These are phyloP conservation scores for Folsomia candida DNA, from an alignment of 2,888 invertebrate genomes.

Conservation along the genomic window DNA sequence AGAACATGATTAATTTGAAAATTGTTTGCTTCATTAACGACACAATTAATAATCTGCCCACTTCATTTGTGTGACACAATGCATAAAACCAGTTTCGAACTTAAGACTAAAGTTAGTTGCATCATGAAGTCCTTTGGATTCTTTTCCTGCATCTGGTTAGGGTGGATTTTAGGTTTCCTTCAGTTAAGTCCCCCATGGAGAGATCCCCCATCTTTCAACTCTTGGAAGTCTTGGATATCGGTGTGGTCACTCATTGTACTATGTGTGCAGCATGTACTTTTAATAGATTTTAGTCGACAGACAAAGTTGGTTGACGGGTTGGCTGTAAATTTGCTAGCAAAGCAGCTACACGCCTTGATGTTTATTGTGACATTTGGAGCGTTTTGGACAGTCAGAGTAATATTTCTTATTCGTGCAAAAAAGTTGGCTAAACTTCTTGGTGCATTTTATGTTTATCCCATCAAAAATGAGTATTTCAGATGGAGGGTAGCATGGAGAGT, in stretches of 20 bases:
- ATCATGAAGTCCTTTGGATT: background rate
- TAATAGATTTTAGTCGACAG: conserved; percentile 18
- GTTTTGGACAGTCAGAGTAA: conserved; percentile 23
- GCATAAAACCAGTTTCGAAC: too few species aligned
- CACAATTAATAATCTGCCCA: too few species aligned
- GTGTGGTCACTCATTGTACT: conserved; percentile 12
- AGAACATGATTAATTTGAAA: too few species aligned
- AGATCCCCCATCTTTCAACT: conserved; percentile 27
- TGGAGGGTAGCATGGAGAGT: conserved; percentile 16
- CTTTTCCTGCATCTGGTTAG: conserved; percentile 3
- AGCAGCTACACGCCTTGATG: conserved; percentile 8
- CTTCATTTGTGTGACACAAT: too few species aligned
- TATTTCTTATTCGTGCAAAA: conserved; percentile 25
- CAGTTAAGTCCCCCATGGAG: conserved; percentile 26
- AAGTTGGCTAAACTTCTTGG: conserved; percentile 18
- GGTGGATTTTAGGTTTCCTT: conserved; percentile 22
- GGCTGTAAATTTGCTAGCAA: conserved; percentile 8
- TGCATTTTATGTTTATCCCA: conserved; percentile 18
- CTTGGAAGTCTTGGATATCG: conserved; percentile 22
- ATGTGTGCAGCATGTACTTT: conserved; percentile 1
- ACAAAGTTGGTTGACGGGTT: conserved; percentile 5
- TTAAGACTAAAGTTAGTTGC: too few species aligned
- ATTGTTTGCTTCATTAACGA: too few species aligned
- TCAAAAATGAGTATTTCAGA: conserved; percentile 9
- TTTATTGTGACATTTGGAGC: conserved; percentile 6